Base-by-base conservation (phyloP, 2,113 vertebrate species). In the Silurus asotus region DNA sequence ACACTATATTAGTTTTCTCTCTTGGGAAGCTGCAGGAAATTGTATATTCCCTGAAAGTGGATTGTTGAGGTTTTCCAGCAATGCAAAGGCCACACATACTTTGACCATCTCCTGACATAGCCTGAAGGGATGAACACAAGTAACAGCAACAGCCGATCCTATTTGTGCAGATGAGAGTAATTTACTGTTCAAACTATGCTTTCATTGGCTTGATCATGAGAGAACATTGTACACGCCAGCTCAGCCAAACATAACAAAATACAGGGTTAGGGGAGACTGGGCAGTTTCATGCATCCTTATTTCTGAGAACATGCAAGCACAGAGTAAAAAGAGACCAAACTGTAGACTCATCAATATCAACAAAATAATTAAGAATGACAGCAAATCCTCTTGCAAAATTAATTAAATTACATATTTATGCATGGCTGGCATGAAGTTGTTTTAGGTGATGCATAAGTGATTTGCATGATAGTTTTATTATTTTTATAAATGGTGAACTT, bases 151-250 rank as follows among this genome's bases (percentile, higher is more conserved):
- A 90, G 85, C 82, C 87, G 72, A 85, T 90, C 76, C 55, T 88
- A 69, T 90, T 91, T 91, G 84, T 89, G 88, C 90, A 91, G 88
- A 91, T 92, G 91, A 92, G 89, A 91, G 83, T 89, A 91, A 92
- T 92, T 91, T 88, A 89, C 84, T 87, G 82, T 81, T 88, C 62
- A 90, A 89, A 84, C 78, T 81, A 83, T 90, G 90, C 91, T 89
- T 90, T 91, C 90, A 90, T 89, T 90, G 88, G 85, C 87, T 83
- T 90, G 85, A 91, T 86, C 90, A 88, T 86, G 89, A 84, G 79
- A 75, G 80, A 84, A 82, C 58, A 79, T 70, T 81, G 64, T 67
- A 45, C 56, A 82, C 51, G 49, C 59, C 62, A 13, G 11, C 28
- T 81, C 19, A 84, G 90, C 90, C 90, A 92, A 92, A 90, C 83